Conservation (phyloP, 2,797 vertebrate species). For the Erpetoichthys calabaricus region DNA sequence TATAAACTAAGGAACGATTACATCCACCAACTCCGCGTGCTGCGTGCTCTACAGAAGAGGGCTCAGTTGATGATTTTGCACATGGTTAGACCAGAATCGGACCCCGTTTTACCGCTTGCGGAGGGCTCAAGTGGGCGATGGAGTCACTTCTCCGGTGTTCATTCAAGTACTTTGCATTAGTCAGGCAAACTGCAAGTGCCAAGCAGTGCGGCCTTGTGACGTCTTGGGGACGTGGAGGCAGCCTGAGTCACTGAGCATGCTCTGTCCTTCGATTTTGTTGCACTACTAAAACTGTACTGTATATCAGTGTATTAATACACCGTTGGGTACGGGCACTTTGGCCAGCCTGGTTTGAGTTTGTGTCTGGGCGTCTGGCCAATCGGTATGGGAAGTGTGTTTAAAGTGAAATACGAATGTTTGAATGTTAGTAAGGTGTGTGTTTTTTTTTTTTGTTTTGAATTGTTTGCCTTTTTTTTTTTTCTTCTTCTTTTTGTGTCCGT, state of each 20-base stretch:
- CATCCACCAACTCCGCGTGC: too few relatives aligned
- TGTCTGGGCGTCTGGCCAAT: not conserved
- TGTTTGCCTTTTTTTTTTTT: conserved; percentile 6
- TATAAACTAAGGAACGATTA: too few relatives aligned
- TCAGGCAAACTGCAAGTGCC: not conserved
- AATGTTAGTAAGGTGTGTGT: conserved; percentile 3
- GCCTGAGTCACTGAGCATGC: conserved; percentile 1
- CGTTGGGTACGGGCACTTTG: conserved; percentile 2
- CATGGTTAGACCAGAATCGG: too few relatives aligned
- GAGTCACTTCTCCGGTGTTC: not conserved
- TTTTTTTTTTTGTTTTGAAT: conserved; percentile 10
- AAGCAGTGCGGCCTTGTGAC: not conserved
- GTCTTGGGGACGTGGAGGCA: not conserved
- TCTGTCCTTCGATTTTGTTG: conserved; percentile 7
- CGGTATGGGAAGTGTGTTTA: conserved; percentile 6
- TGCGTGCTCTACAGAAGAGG: too few relatives aligned
- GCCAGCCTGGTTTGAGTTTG: not conserved
- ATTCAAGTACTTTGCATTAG: not conserved
- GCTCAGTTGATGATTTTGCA: too few relatives aligned
- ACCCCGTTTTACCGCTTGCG: too few relatives aligned
- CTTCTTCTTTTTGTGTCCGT: conserved; percentile 6
- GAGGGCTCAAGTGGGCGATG: too few relatives aligned
- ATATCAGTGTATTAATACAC: conserved; percentile 9
- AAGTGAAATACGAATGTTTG: conserved; percentile 1
- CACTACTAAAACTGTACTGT: conserved; percentile 14